Conservation (phyloP, 1,140 invertebrate genomes). For the Anadara kagoshimensis region DNA sequence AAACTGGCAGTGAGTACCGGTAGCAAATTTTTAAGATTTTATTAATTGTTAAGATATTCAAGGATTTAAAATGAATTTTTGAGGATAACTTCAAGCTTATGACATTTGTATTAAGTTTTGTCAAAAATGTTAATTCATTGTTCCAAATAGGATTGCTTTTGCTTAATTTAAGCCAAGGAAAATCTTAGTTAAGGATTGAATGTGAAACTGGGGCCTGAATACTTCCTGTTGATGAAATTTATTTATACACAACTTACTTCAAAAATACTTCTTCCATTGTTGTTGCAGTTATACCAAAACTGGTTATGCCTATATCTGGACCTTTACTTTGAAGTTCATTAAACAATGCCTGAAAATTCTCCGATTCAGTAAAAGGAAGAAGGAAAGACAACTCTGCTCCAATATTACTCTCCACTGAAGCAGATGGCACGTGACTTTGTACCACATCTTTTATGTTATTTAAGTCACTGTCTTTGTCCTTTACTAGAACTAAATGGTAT, state of each 20-base stretch:
- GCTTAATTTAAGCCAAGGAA: too few relatives aligned
- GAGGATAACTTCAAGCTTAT: too few relatives aligned
- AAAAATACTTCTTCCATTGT: slow-evolving; percentile 92
- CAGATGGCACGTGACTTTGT: slow-evolving; percentile 51
- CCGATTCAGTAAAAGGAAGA: slow-evolving; percentile 68
- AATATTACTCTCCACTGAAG: slow-evolving; percentile 65
- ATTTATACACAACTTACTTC: slow-evolving; percentile 76
- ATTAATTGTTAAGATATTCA: too few relatives aligned
- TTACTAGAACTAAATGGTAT: slow-evolving; percentile 71
- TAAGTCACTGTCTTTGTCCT: slow-evolving; percentile 75
- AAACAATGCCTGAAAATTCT: slow-evolving; percentile 76
- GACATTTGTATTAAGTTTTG: too few relatives aligned
- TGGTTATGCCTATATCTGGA: slow-evolving; percentile 80
- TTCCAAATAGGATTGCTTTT: too few relatives aligned
- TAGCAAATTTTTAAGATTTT: too few relatives aligned
- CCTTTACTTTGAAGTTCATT: slow-evolving; percentile 79
- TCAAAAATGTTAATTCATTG: too few relatives aligned
- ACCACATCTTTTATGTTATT: slow-evolving; percentile 61
- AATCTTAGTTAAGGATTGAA: too few relatives aligned
- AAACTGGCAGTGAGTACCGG: too few relatives aligned
- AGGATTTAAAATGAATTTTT: too few relatives aligned
- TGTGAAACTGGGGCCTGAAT: too few relatives aligned
- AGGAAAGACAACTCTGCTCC: slow-evolving; percentile 68
- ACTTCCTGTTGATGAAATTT: neutral
- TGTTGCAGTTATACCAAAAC: slow-evolving; percentile 86